Evolutionary conservation across 1,140 invertebrate genomes (phyloP).

Genomic region (Eulimnadia texana): DNA sequence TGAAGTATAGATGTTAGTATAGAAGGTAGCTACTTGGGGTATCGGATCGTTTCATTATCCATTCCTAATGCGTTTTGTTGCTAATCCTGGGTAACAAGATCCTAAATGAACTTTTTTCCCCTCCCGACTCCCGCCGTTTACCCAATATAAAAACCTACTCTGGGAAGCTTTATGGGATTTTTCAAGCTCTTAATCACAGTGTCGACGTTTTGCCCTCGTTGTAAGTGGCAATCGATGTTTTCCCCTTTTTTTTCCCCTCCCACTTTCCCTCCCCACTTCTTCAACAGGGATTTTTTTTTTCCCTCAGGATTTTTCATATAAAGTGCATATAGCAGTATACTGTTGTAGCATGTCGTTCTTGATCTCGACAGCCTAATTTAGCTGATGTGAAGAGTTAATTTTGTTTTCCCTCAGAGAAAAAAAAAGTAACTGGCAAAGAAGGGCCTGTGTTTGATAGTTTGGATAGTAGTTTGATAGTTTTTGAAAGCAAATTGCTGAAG

Average conservation of each 20-base stretch:
- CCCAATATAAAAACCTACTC: too few relatives aligned
- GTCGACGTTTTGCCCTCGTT: neutral
- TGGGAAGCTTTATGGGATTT: too few relatives aligned
- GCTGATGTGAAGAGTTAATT: neutral
- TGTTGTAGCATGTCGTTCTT: neutral
- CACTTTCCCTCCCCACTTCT: neutral
- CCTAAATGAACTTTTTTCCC: too few relatives aligned
- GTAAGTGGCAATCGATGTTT: conserved; percentile 1
- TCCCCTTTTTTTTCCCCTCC: neutral
- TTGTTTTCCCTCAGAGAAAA: neutral
- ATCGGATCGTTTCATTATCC: too few relatives aligned
- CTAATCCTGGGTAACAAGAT: too few relatives aligned
- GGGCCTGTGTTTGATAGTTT: neutral
- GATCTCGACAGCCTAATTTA: neutral
- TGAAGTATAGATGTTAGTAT: too few relatives aligned
- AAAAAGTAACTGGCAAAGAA: neutral
- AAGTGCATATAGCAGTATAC: too few relatives aligned
- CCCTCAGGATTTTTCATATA: neutral
- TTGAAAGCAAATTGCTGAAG: neutral
- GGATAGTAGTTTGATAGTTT: too few relatives aligned
- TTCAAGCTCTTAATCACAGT: conserved; percentile 4
- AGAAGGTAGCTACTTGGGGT: too few relatives aligned
- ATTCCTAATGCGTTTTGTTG: too few relatives aligned
- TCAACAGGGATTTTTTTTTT: neutral
- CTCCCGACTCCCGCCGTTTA: too few relatives aligned